Percentiles rank a stretch among this genome's conserved stretches.
Conservation (phyloP, 92 coral and sea anemone species). For the Porites divaricata region DNA sequence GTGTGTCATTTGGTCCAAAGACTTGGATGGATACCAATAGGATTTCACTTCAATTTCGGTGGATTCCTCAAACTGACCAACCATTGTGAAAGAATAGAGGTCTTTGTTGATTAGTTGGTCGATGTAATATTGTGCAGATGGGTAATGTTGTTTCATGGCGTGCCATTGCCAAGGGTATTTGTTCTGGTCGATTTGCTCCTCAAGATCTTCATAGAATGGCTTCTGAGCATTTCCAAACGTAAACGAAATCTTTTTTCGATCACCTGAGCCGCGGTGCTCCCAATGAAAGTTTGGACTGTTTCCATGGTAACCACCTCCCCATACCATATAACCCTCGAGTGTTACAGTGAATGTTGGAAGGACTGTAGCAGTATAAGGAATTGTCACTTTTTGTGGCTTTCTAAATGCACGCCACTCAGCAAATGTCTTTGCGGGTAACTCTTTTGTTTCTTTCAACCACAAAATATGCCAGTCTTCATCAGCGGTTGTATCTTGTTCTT, state of each 20-base stretch:
- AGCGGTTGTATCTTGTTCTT: constrained; percentile 17
- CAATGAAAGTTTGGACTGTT: constrained; percentile 32
- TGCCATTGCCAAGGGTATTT: constrained; percentile 64
- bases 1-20: neutral
- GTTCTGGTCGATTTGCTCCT: constrained; percentile 50
- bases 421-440: constrained; percentile 1
- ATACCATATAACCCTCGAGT: constrained; percentile 49
- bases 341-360: constrained; percentile 40
- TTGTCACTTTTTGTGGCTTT: constrained; percentile 42
- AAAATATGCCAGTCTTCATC: constrained; percentile 51
- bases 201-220: constrained; percentile 55
- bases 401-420: constrained; percentile 40
- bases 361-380: constrained; percentile 51
- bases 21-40: constrained; percentile 26
- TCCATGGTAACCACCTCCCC: constrained; percentile 60
- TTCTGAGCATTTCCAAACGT: constrained; percentile 43
- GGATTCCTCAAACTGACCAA: constrained; percentile 38
- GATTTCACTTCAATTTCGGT: constrained; percentile 39
- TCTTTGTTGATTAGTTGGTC: constrained; percentile 26
- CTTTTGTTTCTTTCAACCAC: constrained; percentile 1
- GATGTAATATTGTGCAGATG: constrained; percentile 29
- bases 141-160: constrained; percentile 35
- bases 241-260: neutral
- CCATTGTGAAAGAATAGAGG: constrained; percentile 38
- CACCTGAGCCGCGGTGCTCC: constrained; percentile 44